Evolutionary conservation across 2,113 vertebrate species (phyloP).

Genomic region (Eptesicus fuscus): DNA sequence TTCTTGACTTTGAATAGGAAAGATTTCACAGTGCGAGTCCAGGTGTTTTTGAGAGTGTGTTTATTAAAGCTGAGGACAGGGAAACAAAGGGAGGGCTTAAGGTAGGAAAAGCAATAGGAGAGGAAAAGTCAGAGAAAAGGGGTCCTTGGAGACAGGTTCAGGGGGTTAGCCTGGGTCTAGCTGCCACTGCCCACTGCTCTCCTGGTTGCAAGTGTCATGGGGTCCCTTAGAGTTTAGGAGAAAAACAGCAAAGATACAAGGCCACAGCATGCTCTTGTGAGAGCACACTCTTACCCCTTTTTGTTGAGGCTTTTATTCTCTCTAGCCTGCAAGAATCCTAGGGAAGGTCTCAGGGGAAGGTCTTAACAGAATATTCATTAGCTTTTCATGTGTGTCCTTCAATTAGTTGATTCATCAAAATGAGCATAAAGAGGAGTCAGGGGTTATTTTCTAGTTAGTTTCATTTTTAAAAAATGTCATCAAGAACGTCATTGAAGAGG

Average conservation of each 20-base stretch:
- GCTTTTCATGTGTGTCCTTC: background rate
- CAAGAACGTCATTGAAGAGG: background rate
- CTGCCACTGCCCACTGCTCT: background rate
- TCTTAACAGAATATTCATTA: background rate
- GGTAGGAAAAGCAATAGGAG: background rate
- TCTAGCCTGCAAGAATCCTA: background rate
- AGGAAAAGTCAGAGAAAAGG: background rate
- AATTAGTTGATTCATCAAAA: background rate
- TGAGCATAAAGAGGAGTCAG: background rate
- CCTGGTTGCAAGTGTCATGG: background rate
- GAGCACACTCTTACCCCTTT: background rate
- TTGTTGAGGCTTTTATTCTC: background rate
- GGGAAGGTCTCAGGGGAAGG: background rate
- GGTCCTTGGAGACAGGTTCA: background rate
- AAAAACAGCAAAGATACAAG: background rate
- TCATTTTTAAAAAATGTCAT: background rate
- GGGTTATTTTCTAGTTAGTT: background rate
- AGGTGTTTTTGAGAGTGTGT: background rate
- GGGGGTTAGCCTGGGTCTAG: background rate
- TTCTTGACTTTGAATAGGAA: background rate
- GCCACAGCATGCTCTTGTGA: background rate
- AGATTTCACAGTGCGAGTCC: background rate
- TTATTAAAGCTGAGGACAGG: background rate
- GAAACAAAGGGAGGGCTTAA: background rate
- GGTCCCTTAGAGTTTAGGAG: background rate